Percentiles rank a stretch among this genome's conserved stretches.
phyloP scores from a whole-genome alignment of 1,140 invertebrate species.

The Megathymus violae region DNA sequence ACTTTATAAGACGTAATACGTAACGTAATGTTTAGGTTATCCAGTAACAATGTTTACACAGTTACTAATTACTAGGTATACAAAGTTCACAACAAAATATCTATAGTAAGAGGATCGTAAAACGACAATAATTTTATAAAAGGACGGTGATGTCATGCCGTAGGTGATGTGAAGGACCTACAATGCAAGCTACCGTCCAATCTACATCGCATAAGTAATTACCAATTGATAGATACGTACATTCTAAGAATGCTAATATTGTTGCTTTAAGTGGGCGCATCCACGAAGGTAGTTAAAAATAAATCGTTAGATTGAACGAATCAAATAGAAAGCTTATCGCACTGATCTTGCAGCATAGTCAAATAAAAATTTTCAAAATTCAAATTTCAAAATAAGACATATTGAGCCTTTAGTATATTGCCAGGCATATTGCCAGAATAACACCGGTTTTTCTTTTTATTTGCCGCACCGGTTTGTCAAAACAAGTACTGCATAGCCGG shows the following conservation, averaged over 20 bases:
- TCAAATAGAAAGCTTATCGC: conserved; percentile 18
- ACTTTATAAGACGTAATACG: neutral
- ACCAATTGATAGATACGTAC: conserved; percentile 18
- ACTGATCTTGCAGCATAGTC: conserved; percentile 6
- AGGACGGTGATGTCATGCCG: conserved; percentile 20
- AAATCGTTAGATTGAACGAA: conserved; percentile 10
- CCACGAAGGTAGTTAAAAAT: conserved; percentile 24
- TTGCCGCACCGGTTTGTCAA: no score
- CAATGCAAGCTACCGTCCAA: conserved; percentile 21
- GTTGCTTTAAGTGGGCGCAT: conserved; percentile 21
- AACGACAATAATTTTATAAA: conserved; percentile 14
- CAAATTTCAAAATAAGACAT: conserved; percentile 23
- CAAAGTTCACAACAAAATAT: conserved; percentile 18
- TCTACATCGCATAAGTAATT: conserved; percentile 22
- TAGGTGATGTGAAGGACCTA: conserved; percentile 8
- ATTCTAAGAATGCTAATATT: conserved; percentile 25
- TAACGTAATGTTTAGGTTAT: neutral
- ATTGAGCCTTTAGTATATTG: conserved; percentile 57
- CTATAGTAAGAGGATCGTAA: neutral
- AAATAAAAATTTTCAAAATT: conserved; percentile 7
- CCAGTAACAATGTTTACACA: conserved; percentile 15
- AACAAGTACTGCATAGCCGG: no score
- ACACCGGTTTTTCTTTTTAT: no score
- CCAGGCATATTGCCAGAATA: no score
- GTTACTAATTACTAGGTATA: conserved; percentile 1